Base-by-base conservation (phyloP, 2,113 vertebrate species). In the Forbesichthys papilliferus region DNA sequence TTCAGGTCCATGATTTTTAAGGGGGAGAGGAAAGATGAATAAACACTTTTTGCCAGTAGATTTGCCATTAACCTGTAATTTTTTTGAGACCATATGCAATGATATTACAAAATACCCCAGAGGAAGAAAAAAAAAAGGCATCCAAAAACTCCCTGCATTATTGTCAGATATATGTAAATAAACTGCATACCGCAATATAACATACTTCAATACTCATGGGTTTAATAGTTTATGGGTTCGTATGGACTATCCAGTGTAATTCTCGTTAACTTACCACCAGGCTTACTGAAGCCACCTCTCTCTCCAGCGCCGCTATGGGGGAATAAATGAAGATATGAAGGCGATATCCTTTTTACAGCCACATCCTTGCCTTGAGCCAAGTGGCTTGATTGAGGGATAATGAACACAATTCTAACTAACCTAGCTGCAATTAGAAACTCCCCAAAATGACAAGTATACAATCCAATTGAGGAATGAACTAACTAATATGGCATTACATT, bases 241-340 rank as follows among this genome's bases (percentile, higher is more conserved):
- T 90, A 94, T 91, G 88, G 90, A 90, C 96, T 96, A 98, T 95
- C 95, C 96, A 97, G 95, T 94, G 92, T 96, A 97, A 97, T 95
- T 93, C 95, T 95, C 96, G 95, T 96, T 95, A 97, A 99, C 98
- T 99, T 99, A 99, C 98, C 98, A 99, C 98, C 97, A 95, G 98
- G 98, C 98, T 99, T 99, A 99, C 93, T 98, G 98, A 99, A 99
- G 98, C 98, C 98, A 98, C 96, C 96, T 98, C 98, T 96, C 94
- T 99, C 98, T 98, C 97, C 98, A 96, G 96, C 96, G 98, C 96
- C 97, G 98, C 97, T 98, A 98, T 95, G 96, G 95, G 96, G 94
- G 95, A 96, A 98, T 98, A 99, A 98, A 98, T 96, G 98, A 92
- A 99, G 97, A 99, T 96, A 95, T 94, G 94, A 98, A 99, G 98